Evolutionary conservation across 2,888 invertebrate genomes (phyloP).

Genomic region (Pecten maximus): DNA sequence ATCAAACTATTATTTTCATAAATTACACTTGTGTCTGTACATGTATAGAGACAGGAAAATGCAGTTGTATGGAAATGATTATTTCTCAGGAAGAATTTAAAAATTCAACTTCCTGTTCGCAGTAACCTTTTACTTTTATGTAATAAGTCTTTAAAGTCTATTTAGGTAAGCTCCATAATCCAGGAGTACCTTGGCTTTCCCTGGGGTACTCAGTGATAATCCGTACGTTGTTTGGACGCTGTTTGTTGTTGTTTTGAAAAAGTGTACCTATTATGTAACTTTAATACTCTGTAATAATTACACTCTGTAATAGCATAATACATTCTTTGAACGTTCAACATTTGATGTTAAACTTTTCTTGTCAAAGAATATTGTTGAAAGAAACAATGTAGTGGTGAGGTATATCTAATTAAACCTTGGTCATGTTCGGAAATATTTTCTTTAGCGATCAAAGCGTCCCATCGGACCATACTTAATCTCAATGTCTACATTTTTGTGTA

Average conservation of each 20-base stretch:
- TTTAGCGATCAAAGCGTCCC: neutral
- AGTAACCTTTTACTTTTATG: neutral
- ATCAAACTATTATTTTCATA: no score
- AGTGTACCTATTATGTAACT: neutral
- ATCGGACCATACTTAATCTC: neutral
- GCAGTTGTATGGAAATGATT: neutral
- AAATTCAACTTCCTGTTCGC: neutral
- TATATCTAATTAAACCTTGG: neutral
- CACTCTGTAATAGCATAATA: neutral
- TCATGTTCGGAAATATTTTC: neutral
- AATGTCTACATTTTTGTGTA: slow-evolving; percentile 8
- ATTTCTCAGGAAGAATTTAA: neutral
- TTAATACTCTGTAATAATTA: neutral
- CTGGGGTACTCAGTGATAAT: neutral
- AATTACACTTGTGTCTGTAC: neutral
- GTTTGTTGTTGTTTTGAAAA: slow-evolving; percentile 13
- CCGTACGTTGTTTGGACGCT: neutral
- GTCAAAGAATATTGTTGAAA: slow-evolving; percentile 28
- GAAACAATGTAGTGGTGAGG: neutral
- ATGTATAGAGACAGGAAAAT: no score
- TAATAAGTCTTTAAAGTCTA: neutral
- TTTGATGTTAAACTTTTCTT: neutral
- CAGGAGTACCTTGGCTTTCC: neutral
- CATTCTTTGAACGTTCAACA: neutral
- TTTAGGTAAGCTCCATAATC: neutral